A percentile compares a stretch with the other conserved stretches of the same genome.
These are phyloP conservation scores for Dinothrombium tinctorium DNA, from an alignment of 1,140 invertebrate species.

Conservation along the genomic window DNA sequence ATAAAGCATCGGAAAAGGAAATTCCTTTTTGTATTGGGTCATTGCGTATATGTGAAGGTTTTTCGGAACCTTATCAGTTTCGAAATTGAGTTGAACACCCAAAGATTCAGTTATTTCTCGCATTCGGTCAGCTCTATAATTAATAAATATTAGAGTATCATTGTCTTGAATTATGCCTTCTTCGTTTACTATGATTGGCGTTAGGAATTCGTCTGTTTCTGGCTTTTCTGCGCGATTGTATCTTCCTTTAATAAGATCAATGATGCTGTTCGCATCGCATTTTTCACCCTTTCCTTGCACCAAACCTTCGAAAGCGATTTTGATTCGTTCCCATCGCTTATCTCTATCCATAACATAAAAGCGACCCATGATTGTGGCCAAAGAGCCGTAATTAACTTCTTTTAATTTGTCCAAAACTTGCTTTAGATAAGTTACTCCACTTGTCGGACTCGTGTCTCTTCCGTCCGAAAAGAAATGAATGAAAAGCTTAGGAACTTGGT, in stretches of 20 bases:
- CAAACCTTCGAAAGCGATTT: constrained; percentile 27
- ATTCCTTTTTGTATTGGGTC: constrained; percentile 27
- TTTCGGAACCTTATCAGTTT: constrained; percentile 19
- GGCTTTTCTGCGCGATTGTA: constrained; percentile 12
- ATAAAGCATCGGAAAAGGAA: constrained; percentile 23
- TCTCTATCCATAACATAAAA: constrained; percentile 31
- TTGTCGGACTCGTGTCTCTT: constrained; percentile 25
- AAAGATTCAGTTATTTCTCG: constrained; percentile 24
- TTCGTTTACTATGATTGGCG: constrained; percentile 23
- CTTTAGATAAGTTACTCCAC: constrained; percentile 18
- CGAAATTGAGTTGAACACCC: constrained; percentile 21
- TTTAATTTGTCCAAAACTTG: constrained; percentile 13
- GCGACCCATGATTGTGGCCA: constrained; percentile 25
- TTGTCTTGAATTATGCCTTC: constrained; percentile 22
- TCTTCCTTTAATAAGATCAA: constrained; percentile 16
- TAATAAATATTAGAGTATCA: constrained; percentile 26
- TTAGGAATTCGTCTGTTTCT: constrained; percentile 27
- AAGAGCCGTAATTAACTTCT: constrained; percentile 20
- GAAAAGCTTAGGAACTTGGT: constrained; percentile 23
- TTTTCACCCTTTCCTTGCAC: constrained; percentile 22
- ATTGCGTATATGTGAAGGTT: constrained; percentile 19
- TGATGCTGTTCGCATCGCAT: constrained; percentile 15
- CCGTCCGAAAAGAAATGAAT: constrained; percentile 28
- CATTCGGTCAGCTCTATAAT: constrained; percentile 26
- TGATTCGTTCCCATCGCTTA: constrained; percentile 24